Conservation (phyloP, 2,797 vertebrate genomes). For the Cephalopachus bancanus region DNA sequence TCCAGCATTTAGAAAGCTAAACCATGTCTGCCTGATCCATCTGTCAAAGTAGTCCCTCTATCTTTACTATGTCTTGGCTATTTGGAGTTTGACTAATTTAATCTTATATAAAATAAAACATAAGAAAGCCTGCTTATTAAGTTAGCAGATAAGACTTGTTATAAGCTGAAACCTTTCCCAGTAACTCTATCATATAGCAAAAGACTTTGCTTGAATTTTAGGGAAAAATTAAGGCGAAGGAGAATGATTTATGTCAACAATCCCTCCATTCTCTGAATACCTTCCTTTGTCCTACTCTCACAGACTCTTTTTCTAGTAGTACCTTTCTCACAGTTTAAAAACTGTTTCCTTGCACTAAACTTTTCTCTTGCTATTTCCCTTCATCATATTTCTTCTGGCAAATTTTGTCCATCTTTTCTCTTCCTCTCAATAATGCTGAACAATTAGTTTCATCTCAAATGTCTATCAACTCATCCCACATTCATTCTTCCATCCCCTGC, state of each 20-base stretch:
- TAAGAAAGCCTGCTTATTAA: neutral
- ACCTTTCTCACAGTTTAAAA: neutral
- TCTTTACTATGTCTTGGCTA: neutral
- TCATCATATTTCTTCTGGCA: neutral
- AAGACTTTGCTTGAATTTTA: neutral
- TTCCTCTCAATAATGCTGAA: neutral
- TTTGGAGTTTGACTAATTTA: constrained; percentile 19
- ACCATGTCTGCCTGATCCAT: neutral
- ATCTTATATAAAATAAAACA: neutral
- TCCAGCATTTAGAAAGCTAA: neutral
- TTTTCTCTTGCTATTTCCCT: constrained; percentile 18
- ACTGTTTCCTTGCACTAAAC: neutral
- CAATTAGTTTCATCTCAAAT: neutral
- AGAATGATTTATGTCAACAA: neutral
- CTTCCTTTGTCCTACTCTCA: neutral
- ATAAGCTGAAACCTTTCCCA: neutral
- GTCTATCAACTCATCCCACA: neutral
- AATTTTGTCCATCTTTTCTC: neutral
- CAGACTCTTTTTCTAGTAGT: neutral
- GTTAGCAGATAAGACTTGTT: constrained; percentile 18
- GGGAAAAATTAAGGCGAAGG: neutral
- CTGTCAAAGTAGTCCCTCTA: neutral
- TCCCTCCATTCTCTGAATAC: neutral
- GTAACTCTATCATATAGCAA: neutral
- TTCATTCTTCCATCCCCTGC: neutral